A percentile compares a stretch with the other conserved stretches of the same genome.
Evolutionary conservation across 2,888 invertebrate species (phyloP).

Genomic region (Nezara viridula): DNA sequence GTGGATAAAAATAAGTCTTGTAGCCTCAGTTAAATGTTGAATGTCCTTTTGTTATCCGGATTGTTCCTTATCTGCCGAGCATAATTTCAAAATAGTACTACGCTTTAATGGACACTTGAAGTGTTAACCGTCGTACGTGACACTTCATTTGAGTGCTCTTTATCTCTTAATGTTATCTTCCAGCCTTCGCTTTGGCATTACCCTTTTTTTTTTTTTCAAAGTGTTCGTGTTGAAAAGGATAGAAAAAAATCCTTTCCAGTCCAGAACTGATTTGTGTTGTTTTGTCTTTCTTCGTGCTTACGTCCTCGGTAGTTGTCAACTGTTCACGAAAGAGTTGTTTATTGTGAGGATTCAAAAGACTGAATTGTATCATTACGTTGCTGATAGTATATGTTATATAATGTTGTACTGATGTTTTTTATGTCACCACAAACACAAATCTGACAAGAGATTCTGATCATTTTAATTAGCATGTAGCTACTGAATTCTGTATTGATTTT

Average conservation of each 20-base stretch:
- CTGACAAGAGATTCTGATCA: too few relatives aligned
- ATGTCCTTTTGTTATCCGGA: not conserved
- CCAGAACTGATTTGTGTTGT: constrained; percentile 2
- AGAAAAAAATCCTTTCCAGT: not conserved
- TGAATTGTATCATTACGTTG: not conserved
- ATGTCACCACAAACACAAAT: not conserved
- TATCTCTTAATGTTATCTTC: not conserved
- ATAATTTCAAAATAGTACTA: not conserved
- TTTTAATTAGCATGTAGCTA: too few relatives aligned
- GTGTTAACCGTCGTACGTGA: not conserved
- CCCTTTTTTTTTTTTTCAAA: not conserved
- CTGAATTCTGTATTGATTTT: too few relatives aligned
- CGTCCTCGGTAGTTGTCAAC: not conserved
- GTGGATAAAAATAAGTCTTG: not conserved
- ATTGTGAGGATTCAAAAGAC: not conserved
- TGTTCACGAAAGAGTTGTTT: not conserved
- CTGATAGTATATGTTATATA: too few relatives aligned
- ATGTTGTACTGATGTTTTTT: too few relatives aligned
- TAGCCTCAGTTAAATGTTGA: not conserved
- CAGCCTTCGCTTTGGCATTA: constrained; percentile 22
- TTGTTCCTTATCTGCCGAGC: not conserved
- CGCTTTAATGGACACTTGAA: not conserved
- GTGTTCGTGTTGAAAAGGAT: not conserved
- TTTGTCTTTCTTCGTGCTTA: not conserved
- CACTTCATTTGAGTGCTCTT: constrained; percentile 14